Base-by-base conservation (phyloP, 2,797 vertebrate genomes). In the Jordanella pulchra region DNA sequence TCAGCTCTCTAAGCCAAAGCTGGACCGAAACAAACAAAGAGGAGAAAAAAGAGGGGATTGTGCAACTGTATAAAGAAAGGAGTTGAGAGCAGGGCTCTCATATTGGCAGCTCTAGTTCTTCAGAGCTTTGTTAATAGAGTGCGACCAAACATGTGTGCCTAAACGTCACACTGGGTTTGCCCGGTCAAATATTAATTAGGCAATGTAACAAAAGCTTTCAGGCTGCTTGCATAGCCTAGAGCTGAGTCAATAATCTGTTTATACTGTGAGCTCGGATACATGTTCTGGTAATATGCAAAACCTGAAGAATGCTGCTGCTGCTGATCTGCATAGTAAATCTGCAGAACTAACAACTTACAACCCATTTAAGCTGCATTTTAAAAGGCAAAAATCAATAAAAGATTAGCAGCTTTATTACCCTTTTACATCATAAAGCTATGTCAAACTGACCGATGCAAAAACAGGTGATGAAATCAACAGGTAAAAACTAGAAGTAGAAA, bases 111-210 rank as follows among this genome's bases (percentile, higher is more conserved):
- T 67, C 61, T 7, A 56, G 32, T 84, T 69, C 10, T 45, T 53
- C 35, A 17, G 25, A 44, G n/a, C 15, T 11, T 47, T 18, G 17
- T 65, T 45, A 56, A 32, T 44, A 2, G 32, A 0, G 30, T 14
- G 66, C 0, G 45, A 13, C 35, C 25, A 30, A 25, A 25, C 2
- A 39, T 61, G n/a, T 32, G 39, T 39, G 21, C n/a, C 44, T 66
- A 17, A 1, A 25, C 12, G 17, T 39, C 61, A 63, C 14, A 3
- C 47, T 18, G 21, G n/a, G 51, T 50, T 51, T 48, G 56, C 42
- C 6, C 30, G 53, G 70, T 86, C 60, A 87, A 87, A 77, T 86
- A 87, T 89, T 84, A 83, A 89, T 78, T 60, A 88, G 77, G 53
- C n/a, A n/a, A 48, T 0, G 2, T 80, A 71, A 73, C 71, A 66